Base-by-base conservation (phyloP, 2,113 vertebrate genomes). In the Edolisoma coerulescens region DNA sequence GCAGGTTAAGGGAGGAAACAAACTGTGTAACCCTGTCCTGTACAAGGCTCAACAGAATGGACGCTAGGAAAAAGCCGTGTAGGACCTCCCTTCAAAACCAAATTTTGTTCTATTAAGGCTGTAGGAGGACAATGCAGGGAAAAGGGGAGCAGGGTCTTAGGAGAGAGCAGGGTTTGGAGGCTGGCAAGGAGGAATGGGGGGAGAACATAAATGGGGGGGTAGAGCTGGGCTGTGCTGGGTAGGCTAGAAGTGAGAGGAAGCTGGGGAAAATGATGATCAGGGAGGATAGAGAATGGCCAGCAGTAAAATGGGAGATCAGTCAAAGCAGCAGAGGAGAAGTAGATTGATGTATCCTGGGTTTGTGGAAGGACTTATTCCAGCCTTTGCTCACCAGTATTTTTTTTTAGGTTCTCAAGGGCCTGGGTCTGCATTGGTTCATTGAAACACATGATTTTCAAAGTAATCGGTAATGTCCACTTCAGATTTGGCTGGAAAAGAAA, bases 51-150 rank as follows among this genome's bases (percentile, higher is more conserved):
- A n/a, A 26, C 35, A n/a, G 61, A 24, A 41, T 6, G 44, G 70
- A 10, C 3, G 0, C 26, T 8, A 11, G 37, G 82, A 54, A 45
- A 30, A 32, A 44, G 33, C 32, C 1, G 0, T n/a, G 41, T 10
- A 30, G 21, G 14, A 77, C 30, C 13, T 84, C 20, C 21, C 73
- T 69, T 76, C 44, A n/a, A 18, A 76, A 9, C 1, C 21, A 27
- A 6, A 2, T 32, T 60, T 39, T 73, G 10, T 24, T 56, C 16
- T 56, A 0, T 8, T n/a, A 10, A 45, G 45, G 22, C 24, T 35
- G 19, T 6, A 45, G 68, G 52, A 45, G 41, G 8, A 59, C 54
- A 68, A 22, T 17, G 17, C 24, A 20, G 39, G 20, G 52, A 49
- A 60, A 56, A 79, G 6, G 7, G 52, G 49, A 80, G 26, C 18